Evolutionary conservation across 2,888 invertebrate species (phyloP).

Genomic region (Athetis lepigone): DNA sequence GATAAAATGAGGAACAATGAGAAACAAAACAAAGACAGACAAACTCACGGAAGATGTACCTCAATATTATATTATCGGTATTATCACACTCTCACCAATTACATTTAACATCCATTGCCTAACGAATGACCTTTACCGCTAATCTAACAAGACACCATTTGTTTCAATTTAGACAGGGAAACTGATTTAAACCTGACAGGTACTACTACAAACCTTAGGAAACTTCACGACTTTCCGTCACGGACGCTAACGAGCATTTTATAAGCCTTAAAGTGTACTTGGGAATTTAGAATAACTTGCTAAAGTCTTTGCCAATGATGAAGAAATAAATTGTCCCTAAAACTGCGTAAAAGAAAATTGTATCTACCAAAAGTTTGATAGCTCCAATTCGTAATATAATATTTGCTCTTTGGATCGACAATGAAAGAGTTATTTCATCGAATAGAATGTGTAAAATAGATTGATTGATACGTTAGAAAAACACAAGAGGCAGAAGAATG

Average conservation of each 20-base stretch:
- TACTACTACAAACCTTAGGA: slow-evolving; percentile 42
- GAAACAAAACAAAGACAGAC: too few species aligned
- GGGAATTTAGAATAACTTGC: slow-evolving; percentile 1
- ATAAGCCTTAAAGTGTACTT: slow-evolving; percentile 35
- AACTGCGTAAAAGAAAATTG: not conserved
- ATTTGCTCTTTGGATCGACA: slow-evolving; percentile 6
- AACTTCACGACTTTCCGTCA: slow-evolving; percentile 56
- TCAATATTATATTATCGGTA: too few species aligned
- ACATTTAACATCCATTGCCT: slow-evolving; percentile 14
- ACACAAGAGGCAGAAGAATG: not conserved
- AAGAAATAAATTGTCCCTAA: slow-evolving; percentile 6
- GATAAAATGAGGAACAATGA: not conserved
- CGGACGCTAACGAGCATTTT: slow-evolving; percentile 52
- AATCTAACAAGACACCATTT: slow-evolving; percentile 25
- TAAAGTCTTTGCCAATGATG: slow-evolving; percentile 16
- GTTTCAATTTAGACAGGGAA: slow-evolving; percentile 32
- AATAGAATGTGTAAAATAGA: not conserved
- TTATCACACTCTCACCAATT: not conserved
- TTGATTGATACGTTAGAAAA: slow-evolving; percentile 6
- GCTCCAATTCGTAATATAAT: slow-evolving; percentile 9
- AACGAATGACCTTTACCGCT: slow-evolving; percentile 28
- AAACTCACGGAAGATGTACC: too few species aligned
- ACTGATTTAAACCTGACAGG: slow-evolving; percentile 23
- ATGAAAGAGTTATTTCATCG: slow-evolving; percentile 14
- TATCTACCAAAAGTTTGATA: not conserved